Base-by-base conservation (phyloP, 2,888 invertebrate genomes). In the Tachina fera region DNA sequence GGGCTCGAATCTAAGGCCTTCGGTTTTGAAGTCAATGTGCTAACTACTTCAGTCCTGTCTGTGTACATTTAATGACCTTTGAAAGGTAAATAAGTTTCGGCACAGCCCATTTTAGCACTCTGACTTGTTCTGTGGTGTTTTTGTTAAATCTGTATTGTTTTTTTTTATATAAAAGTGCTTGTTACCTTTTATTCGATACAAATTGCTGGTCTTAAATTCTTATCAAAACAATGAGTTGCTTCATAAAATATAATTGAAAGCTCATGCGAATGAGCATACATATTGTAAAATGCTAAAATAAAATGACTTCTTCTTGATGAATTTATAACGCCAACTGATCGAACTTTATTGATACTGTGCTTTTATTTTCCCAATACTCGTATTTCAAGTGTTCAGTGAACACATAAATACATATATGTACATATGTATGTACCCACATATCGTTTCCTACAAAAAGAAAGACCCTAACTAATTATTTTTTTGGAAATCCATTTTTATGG, bases 321-420 rank as follows among this genome's bases (percentile, higher is more conserved):
- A 87, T 88, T 88, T 88, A 88, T 88, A 86, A 68, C 82, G 67
- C 74, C 77, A 83, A 84, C 60, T 74, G 87, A 87, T 87, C 72
- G 80, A 65, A 75, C 31, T 72, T 79, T 68, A 45, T 58, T 74
- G 87, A 87, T 87, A 88, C 58, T 72, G 60, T 80, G 67, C 45
- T 79, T 71, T 56, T 74, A 19, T 63, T 63, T 76, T 74, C 22
- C 41, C 60, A 68, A 72, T 43, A n/a, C n/a, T n/a, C n/a, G n/a
- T n/a, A 68, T 78, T 81, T 81, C 84, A 78, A 80, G 71, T 65
- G 75, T 43, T 78, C 58, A 31, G 31, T 31, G 31, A 31, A 31
- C 31, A 31, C 31, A 31, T 31, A 5, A 5, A 31, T 31, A 31
- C 6, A 31, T 31, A 31, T 31, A 6, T 6, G 2, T 31, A 6